Evolutionary conservation across 2,113 vertebrate genomes (phyloP).

Genomic region (Halcyon malimbica): DNA sequence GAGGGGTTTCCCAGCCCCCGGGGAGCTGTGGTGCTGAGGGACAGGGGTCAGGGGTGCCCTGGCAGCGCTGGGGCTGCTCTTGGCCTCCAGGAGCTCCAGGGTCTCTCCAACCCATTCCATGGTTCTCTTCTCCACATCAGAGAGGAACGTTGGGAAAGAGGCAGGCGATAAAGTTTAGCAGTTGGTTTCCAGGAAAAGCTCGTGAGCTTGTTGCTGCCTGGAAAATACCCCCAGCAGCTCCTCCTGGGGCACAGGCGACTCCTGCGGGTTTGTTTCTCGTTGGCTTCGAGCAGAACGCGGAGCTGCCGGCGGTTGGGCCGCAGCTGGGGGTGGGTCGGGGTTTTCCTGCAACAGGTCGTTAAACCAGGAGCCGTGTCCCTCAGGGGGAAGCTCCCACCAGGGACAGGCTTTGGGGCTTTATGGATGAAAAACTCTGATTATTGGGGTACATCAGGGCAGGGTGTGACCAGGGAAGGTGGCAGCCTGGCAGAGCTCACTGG

Average conservation of each 20-base stretch:
- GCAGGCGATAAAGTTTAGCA: too few relatives aligned
- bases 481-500: neutral
- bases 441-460: neutral
- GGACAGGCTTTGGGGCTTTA: neutral
- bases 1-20: too few relatives aligned
- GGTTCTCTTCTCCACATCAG: fast-evolving
- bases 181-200: neutral
- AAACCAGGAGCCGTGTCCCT: fast-evolving
- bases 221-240: neutral
- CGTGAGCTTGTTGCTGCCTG: neutral
- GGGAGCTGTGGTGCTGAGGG: neutral
- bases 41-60: too few relatives aligned
- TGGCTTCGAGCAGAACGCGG: neutral
- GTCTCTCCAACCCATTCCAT: neutral
- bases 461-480: neutral
- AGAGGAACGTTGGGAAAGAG: neutral
- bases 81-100: neutral
- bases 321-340: fast-evolving
- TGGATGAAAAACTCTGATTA: neutral
- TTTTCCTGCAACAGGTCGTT: fast-evolving
- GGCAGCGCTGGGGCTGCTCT: too few relatives aligned
- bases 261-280: neutral
- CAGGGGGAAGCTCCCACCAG: neutral
- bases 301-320: neutral
- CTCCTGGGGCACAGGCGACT: neutral